Evolutionary conservation across 2,797 vertebrate species (phyloP).

Genomic region (Cryptoblepharus egeriae): DNA sequence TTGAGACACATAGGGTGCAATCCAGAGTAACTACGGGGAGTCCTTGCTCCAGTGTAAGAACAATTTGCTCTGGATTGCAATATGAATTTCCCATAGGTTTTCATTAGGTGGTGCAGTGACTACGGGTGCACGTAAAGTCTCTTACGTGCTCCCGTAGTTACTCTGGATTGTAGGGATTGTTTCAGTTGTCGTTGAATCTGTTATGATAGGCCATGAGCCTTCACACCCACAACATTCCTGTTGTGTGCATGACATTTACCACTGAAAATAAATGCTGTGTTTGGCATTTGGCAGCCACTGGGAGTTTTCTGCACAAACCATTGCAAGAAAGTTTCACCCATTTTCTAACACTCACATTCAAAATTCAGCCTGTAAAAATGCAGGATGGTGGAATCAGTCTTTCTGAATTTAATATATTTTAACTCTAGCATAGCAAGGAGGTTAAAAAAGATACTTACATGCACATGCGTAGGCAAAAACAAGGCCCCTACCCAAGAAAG

Average conservation of each 20-base stretch:
- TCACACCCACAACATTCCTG: slow-evolving; percentile 70
- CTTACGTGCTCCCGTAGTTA: no score
- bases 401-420: slow-evolving; percentile 58
- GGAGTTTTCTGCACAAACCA: slow-evolving; percentile 61
- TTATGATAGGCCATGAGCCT: slow-evolving; percentile 53
- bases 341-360: slow-evolving; percentile 63
- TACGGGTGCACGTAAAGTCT: no score
- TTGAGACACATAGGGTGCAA: slow-evolving; percentile 23
- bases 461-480: background rate
- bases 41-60: no score
- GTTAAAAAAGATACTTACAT: slow-evolving; percentile 25
- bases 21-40: no score
- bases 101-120: no score
- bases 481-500: slow-evolving; percentile 36
- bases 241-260: slow-evolving; percentile 76
- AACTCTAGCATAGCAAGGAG: background rate
- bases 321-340: slow-evolving; percentile 64
- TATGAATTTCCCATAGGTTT: no score
- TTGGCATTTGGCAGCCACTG: slow-evolving; percentile 54
- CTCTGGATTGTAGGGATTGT: no score
- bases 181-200: slow-evolving; percentile 31
- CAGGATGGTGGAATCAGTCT: slow-evolving; percentile 40
- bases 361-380: slow-evolving; percentile 50
- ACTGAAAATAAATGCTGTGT: slow-evolving; percentile 66
- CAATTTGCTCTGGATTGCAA: no score